Evolutionary conservation across 2,888 invertebrate genomes (phyloP).

Genomic region (Drosophila nr. perissopoda): DNA sequence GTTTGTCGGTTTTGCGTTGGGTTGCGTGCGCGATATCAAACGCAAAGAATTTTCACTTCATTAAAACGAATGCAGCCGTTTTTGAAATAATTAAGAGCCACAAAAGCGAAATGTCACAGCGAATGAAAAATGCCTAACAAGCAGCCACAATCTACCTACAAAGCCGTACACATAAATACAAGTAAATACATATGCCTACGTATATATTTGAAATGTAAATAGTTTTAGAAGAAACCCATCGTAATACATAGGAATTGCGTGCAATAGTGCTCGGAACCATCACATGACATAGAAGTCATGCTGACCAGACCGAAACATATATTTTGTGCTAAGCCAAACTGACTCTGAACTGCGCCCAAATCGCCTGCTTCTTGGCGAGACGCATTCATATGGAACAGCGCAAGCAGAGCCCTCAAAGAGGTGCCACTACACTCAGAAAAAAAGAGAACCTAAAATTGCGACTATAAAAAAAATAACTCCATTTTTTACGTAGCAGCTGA

Average conservation of each 20-base stretch:
- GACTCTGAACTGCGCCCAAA: slow-evolving; percentile 38
- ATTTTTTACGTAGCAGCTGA: background rate
- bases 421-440: slow-evolving; percentile 19
- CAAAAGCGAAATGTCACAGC: slow-evolving; percentile 77
- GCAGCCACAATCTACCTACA: slow-evolving; percentile 55
- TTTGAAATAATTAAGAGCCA: slow-evolving; percentile 82
- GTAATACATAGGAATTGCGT: slow-evolving; percentile 59
- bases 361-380: slow-evolving; percentile 13
- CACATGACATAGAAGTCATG: slow-evolving; percentile 63
- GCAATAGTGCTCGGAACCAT: slow-evolving; percentile 26
- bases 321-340: slow-evolving; percentile 30
- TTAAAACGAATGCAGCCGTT: slow-evolving; percentile 82
- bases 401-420: slow-evolving; percentile 10
- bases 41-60: slow-evolving; percentile 83
- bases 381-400: slow-evolving; percentile 49
- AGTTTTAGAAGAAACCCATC: slow-evolving; percentile 31
- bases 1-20: slow-evolving; percentile 40
- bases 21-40: slow-evolving; percentile 82
- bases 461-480: background rate
- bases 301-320: slow-evolving; percentile 67
- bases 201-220: slow-evolving; percentile 25
- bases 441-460: background rate
- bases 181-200: slow-evolving; percentile 2
- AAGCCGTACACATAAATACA: slow-evolving; percentile 27
- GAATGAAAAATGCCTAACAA: slow-evolving; percentile 78